Evolutionary conservation across 2,888 invertebrate species (phyloP).

Genomic region (Panzeria rudis): DNA sequence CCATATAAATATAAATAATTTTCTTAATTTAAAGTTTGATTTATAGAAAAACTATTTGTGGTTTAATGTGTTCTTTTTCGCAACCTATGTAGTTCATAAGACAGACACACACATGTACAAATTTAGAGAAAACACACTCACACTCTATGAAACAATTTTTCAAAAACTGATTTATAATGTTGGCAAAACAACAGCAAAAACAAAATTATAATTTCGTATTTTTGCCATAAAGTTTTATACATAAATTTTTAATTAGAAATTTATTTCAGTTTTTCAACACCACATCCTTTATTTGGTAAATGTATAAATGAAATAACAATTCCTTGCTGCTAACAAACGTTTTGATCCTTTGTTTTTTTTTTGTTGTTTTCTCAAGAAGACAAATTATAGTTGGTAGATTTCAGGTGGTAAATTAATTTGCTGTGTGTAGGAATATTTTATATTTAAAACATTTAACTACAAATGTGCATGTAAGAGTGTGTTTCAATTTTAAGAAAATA

Average conservation of each 20-base stretch:
- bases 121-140: slow-evolving; percentile 4
- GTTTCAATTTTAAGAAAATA: slow-evolving; percentile 59
- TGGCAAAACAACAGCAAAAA: slow-evolving; percentile 26
- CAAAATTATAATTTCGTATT: slow-evolving; percentile 47
- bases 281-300: slow-evolving; percentile 43
- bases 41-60: slow-evolving; percentile 61
- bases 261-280: slow-evolving; percentile 59
- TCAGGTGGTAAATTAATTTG: slow-evolving; percentile 69
- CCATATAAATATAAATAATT: slow-evolving; percentile 5
- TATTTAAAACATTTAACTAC: slow-evolving; percentile 10
- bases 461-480: background rate
- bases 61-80: slow-evolving; percentile 17
- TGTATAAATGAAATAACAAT: background rate
- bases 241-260: slow-evolving; percentile 70
- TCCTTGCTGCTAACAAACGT: slow-evolving; percentile 12
- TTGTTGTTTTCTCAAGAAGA: slow-evolving; percentile 42
- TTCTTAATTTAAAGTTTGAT: slow-evolving; percentile 34
- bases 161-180: slow-evolving; percentile 59
- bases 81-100: background rate
- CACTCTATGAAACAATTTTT: slow-evolving; percentile 25
- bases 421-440: slow-evolving; percentile 36
- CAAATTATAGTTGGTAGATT: slow-evolving; percentile 55
- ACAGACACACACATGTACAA: background rate
- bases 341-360: slow-evolving; percentile 1
- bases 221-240: slow-evolving; percentile 59